Conservation (phyloP, 2,113 vertebrate species). For the Periophthalmus modestus region DNA sequence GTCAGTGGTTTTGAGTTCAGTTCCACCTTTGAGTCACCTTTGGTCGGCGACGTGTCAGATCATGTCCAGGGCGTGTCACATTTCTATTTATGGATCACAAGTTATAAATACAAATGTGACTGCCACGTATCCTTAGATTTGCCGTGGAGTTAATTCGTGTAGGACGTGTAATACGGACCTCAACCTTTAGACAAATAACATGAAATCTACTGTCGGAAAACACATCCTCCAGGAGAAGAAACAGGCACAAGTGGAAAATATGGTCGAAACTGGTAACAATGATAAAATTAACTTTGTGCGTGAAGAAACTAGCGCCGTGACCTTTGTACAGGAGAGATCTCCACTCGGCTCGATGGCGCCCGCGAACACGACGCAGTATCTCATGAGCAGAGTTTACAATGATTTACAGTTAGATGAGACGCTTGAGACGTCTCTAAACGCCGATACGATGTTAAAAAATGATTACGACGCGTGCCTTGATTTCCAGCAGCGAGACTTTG, state of each 20-base stretch:
- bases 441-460: constrained; percentile 24
- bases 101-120: no score
- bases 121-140: no score
- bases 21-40: no score
- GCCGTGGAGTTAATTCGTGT: no score
- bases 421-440: background rate
- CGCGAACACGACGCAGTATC: constrained; percentile 76
- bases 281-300: accelerated
- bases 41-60: no score
- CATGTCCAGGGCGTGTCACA: no score
- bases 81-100: no score
- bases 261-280: accelerated
- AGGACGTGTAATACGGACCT: background rate
- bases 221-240: constrained; percentile 7
- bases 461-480: constrained; percentile 51
- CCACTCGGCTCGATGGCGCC: constrained; percentile 63
- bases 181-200: background rate
- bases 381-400: constrained; percentile 69
- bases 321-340: background rate
- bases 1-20: no score
- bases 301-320: background rate
- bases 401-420: constrained; percentile 38
- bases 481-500: constrained; percentile 76
- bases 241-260: background rate
- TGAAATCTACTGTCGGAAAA: constrained; percentile 11